Evolutionary conservation across 2,797 vertebrate species (phyloP), one percentile per base, ranked within the genome.

Genomic region (Staurois parvus): DNA sequence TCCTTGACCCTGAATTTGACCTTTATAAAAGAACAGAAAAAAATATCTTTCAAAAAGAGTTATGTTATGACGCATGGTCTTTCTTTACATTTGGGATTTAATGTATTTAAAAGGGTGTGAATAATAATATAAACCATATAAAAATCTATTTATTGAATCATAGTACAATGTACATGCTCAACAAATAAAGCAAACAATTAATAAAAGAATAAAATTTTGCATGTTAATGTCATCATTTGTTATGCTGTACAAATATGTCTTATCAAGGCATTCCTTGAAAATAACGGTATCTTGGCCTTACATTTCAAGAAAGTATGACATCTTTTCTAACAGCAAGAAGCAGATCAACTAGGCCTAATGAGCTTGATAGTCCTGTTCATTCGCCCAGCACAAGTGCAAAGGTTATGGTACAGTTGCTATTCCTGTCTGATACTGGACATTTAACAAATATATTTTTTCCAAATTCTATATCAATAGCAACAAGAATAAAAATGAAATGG

Each of bases 1-100:
- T 99, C 87, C 97, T 95, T 37, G 96, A 96, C 81, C 96, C 96
- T 9, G 98, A 99, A 75, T 95, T 93, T 89, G 97, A 99, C 94
- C 98, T 99, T 34, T 19, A 59, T 72, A 26, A 89, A 77, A 26
- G 11, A 30, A 74, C 86, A 75, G 45, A 84, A 56, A 21, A 30
- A 72, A 8, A 52, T n/a, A 17, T 8, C 30, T 2, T 78, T 66
- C 29, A 37, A 13, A 48, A 67, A 72, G 1, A 11, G 30, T 8
- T 45, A 1, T 74, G 21, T 24, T 59, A 59, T 17, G 13, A n/a
- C n/a, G 4, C 8, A 59, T 59, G 19, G 3, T 24, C 52, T 59
- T 12, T 59, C 21, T 3, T 52, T 59, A 52, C 48, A 52, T 52
- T 15, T 52, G 15, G 48, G 52, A 24, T 21, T 59, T 2, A 8